Conservation (phyloP, 2,888 invertebrate species). For the Cerastis leucographa region DNA sequence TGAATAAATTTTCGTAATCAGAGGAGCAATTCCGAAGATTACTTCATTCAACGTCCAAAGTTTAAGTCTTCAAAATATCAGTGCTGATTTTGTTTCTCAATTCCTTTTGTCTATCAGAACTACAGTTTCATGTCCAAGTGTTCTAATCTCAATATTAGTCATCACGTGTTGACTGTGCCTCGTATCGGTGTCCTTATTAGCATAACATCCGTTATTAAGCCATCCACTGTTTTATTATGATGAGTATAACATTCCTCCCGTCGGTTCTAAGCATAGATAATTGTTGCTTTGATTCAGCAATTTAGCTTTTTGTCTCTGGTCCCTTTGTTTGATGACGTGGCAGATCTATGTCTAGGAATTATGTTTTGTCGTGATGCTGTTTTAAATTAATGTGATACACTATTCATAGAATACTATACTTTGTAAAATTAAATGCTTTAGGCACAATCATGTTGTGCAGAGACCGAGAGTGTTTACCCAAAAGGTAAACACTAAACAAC, state of each 20-base stretch:
- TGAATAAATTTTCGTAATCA: neutral
- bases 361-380: constrained; percentile 2
- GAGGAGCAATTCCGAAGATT: neutral
- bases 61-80: neutral
- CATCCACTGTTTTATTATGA: constrained; percentile 63
- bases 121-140: constrained; percentile 18
- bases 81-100: neutral
- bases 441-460: neutral
- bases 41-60: neutral
- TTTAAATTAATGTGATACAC: neutral
- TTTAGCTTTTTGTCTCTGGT: constrained; percentile 23
- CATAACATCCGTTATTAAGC: constrained; percentile 64
- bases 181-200: constrained; percentile 51
- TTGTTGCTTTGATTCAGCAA: constrained; percentile 39
- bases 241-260: constrained; percentile 63
- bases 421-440: neutral
- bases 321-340: constrained; percentile 39
- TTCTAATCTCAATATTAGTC: constrained; percentile 47
- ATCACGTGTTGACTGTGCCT: constrained; percentile 32
- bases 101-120: neutral
- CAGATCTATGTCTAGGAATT: constrained; percentile 7
- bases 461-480: too few species aligned
- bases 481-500: too few species aligned
- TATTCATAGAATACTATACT: neutral
- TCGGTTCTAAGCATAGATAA: constrained; percentile 41